Evolutionary conservation across 2,888 invertebrate species (phyloP).

Genomic region (Andrena bucephala): DNA sequence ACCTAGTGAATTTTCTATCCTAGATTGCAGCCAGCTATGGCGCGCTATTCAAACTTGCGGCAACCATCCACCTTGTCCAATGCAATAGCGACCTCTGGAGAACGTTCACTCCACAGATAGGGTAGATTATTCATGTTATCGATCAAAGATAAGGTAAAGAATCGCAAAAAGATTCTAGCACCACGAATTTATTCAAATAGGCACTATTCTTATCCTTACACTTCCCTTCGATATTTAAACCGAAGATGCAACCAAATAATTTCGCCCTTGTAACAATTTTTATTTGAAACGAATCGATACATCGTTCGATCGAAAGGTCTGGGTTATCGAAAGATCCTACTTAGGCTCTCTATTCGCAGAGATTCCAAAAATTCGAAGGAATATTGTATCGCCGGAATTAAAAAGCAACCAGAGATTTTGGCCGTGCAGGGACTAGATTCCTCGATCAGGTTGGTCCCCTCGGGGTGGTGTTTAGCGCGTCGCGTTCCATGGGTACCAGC

Average conservation of each 20-base stretch:
- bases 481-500: slow-evolving; percentile 37
- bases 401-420: neutral
- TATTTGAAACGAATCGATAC: neutral
- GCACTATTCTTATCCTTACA: neutral
- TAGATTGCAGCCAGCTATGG: neutral
- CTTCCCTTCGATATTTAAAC: too few relatives aligned
- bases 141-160: neutral
- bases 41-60: neutral
- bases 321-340: too few relatives aligned
- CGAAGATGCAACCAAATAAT: too few relatives aligned
- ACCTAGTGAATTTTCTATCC: too few relatives aligned
- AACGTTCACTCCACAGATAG: neutral
- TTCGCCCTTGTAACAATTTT: neutral
- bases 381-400: neutral
- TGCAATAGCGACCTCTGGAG: slow-evolving; percentile 10
- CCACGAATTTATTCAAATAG: too few relatives aligned
- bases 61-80: neutral
- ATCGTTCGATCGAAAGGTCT: too few relatives aligned
- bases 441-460: slow-evolving; percentile 8
- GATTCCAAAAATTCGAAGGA: neutral
- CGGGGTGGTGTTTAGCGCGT: neutral
- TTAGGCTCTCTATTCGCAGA: too few relatives aligned
- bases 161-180: neutral
- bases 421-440: neutral
- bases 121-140: neutral